Evolutionary conservation across 2,888 invertebrate genomes (phyloP).

Genomic region (Diarsia dahlii): DNA sequence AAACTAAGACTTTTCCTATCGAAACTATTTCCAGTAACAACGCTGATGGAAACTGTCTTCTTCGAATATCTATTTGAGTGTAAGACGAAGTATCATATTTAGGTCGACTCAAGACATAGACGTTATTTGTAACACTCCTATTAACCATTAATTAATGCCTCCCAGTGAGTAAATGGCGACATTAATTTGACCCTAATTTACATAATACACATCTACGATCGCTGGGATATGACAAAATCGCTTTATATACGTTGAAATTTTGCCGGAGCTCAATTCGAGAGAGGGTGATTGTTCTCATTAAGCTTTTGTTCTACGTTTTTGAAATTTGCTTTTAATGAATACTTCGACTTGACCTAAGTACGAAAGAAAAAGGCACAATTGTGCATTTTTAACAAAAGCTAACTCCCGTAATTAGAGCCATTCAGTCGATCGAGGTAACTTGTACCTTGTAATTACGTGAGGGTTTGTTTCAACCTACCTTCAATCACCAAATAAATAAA

Average conservation of each 20-base stretch:
- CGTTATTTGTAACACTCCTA: slow-evolving; percentile 34
- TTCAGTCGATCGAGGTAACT: slow-evolving; percentile 42
- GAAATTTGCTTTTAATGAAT: slow-evolving; percentile 57
- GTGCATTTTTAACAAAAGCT: slow-evolving; percentile 57
- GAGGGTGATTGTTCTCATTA: slow-evolving; percentile 59
- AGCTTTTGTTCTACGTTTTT: slow-evolving; percentile 62
- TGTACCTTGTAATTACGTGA: slow-evolving; percentile 35
- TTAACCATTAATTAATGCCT: slow-evolving; percentile 45
- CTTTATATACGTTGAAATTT: slow-evolving; percentile 48
- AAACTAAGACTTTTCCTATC: not conserved
- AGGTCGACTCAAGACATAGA: slow-evolving; percentile 3
- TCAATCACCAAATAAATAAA: slow-evolving; percentile 4
- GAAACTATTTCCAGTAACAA: not conserved
- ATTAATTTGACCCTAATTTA: slow-evolving; percentile 63
- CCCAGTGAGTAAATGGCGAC: slow-evolving; percentile 40
- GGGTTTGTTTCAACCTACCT: slow-evolving; percentile 30
- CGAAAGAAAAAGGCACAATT: slow-evolving; percentile 54
- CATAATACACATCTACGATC: slow-evolving; percentile 55
- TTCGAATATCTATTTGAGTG: not conserved
- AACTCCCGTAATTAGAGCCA: slow-evolving; percentile 46
- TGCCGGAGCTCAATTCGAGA: slow-evolving; percentile 41
- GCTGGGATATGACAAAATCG: slow-evolving; percentile 50
- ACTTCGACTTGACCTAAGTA: slow-evolving; percentile 56
- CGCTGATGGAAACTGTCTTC: not conserved
- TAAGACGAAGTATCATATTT: not conserved